Evolutionary conservation across 2,113 vertebrate species (phyloP).

Genomic region (Oreotragus oreotragus): DNA sequence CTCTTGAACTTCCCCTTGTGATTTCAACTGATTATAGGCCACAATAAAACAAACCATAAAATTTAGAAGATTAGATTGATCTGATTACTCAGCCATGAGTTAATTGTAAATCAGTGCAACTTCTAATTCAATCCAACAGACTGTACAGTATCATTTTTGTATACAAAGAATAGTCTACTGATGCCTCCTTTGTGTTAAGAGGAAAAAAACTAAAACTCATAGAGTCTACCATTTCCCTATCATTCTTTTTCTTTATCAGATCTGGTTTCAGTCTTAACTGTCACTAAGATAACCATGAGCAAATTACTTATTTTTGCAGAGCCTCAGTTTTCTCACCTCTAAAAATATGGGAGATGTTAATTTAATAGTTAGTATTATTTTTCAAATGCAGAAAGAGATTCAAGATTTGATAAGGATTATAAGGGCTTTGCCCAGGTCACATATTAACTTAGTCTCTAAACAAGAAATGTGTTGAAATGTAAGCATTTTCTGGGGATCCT

Average conservation of each 20-base stretch:
- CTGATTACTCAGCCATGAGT: constrained; percentile 41
- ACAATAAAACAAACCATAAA: constrained; percentile 33
- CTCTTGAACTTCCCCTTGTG: constrained; percentile 20
- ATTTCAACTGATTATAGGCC: background rate
- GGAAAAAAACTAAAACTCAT: background rate
- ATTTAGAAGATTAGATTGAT: constrained; percentile 48
- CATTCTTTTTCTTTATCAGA: background rate
- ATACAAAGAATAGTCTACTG: background rate
- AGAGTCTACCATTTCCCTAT: background rate
- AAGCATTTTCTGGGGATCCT: background rate
- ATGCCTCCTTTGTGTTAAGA: constrained; percentile 35
- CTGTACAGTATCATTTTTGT: constrained; percentile 15
- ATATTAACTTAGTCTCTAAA: background rate
- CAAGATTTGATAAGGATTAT: background rate
- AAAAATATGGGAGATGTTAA: background rate
- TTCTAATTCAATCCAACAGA: constrained; percentile 57
- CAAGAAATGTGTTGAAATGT: background rate
- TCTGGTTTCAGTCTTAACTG: background rate
- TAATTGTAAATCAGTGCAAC: constrained; percentile 60
- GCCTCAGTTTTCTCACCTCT: background rate
- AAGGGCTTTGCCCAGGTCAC: background rate
- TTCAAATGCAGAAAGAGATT: background rate
- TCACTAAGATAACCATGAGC: background rate
- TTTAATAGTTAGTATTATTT: constrained; percentile 3
- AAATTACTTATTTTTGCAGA: background rate